phyloP scores from a whole-genome alignment of 92 coral and sea anemone species.

The Zoanthus gigantus region DNA sequence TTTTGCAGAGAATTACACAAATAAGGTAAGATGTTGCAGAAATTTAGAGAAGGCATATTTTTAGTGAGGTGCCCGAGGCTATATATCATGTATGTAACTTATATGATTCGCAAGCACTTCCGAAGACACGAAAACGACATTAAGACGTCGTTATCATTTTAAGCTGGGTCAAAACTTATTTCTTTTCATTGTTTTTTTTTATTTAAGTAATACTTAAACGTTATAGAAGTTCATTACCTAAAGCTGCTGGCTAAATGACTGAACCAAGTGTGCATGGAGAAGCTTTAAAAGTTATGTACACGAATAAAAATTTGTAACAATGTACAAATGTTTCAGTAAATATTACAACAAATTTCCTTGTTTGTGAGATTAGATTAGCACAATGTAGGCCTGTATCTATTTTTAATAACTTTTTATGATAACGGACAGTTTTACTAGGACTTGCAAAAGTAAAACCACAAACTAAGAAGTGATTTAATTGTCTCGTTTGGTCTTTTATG shows the following conservation, averaged over 20 bases:
- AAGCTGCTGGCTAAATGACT: conserved; percentile 17
- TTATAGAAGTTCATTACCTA: conserved; percentile 32
- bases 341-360: neutral
- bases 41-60: neutral
- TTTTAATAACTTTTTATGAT: neutral
- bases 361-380: neutral
- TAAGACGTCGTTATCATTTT: conserved; percentile 8
- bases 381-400: neutral
- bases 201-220: conserved; percentile 16
- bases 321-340: neutral
- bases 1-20: neutral
- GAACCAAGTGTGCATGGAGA: neutral
- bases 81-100: neutral
- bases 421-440: neutral
- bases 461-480: neutral
- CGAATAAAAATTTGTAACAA: too few species aligned
- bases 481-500: conserved; percentile 30
- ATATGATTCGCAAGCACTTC: conserved; percentile 11
- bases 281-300: neutral
- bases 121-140: neutral
- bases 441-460: neutral
- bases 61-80: conserved; percentile 24
- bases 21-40: neutral
- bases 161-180: neutral
- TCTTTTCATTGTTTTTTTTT: conserved; percentile 4